Base-by-base conservation (phyloP, 37 sponge, comb jelly and placozoan genomes). In the Diacarnus erythraeanus region DNA sequence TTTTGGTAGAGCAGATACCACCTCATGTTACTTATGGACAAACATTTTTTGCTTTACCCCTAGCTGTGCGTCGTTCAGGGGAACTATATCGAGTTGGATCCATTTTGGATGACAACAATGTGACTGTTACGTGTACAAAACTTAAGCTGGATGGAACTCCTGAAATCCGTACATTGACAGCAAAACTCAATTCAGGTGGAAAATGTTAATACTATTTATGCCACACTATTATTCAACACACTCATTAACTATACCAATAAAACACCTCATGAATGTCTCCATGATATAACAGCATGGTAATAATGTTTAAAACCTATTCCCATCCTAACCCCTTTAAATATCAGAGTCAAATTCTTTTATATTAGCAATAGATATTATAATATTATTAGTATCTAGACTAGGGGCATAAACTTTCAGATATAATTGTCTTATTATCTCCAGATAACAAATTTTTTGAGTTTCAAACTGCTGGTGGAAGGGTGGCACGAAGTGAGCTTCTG, bases 1-100 rank as follows among this genome's bases (percentile, higher is more conserved):
- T 78, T 42, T 57, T 88, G 15, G 59, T 88, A 10, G 89, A 88
- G 51, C 89, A 88, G 40, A 42, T 88, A 6, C 89, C 89, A 26
- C 74, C 79, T 31, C 40, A 51, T 29, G 57, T 39, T 10, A 57
- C 43, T 23, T 77, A 51, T 36, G 88, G 88, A 10, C 74, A 38
- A 26, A 21, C 23, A 22, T 81, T 77, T 31, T 68, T 87, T 20
- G 27, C 43, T 42, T 70, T 51, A 0, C 77, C 88, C 1, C 42
- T 65, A 1, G 61, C 38, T 31, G 38, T 57, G 0, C 66, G 88
- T 41, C 5, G 5, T 4, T 82, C 77, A 10, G 83, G 72, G 42
- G 88, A 74, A 2, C 21, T 75, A 22, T 76, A 38, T 30, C 64
- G 77, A 59, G 40, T 87, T 17, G 72, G 83, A 2, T 64, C 77